Base-by-base conservation (phyloP, 2,797 vertebrate genomes). In the Coluber constrictor region DNA sequence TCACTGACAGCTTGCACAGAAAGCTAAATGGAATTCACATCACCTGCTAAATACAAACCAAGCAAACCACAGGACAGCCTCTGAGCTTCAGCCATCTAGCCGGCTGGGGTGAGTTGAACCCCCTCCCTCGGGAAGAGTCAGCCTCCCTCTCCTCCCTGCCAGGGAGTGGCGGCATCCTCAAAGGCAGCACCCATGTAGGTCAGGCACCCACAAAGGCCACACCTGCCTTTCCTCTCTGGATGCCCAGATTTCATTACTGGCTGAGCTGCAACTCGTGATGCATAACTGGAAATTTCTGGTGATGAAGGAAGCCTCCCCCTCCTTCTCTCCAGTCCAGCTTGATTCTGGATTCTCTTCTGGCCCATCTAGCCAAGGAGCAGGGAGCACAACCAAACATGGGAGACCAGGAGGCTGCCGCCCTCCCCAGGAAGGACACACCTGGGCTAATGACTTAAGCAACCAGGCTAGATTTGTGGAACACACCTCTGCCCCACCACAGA, bases 401-500 rank as follows among this genome's bases (percentile, higher is more conserved):
- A 74, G 66, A 32, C 66, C 74, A 25, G 20, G 74, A 5, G 10
- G 37, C 74, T 47, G 74, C 74, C 10, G 4, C 74, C 37, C 9
- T 83, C 4, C 37, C 74, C 37, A 25, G 37, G 74, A 37, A 83
- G 74, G 74, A 25, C 9, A 47, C 37, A 0, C 37, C 74, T 47
- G 74, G 74, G 20, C 74, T 43, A 23, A 79, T 43, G 74, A 79
- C 18, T 25, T 47, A 83, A 25, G 37, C 74, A 83, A 12, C 18
- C 37, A 83, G 74, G 74, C 74, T 47, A 43, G 18, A 25, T 47
- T 25, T 83, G 18, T 1, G 60, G 61, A n/a, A 2, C 20, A 13
- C 74, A 0, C 37, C 3, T 20, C 0, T n/a, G 4, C 20, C 37
- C 3, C 3, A 0, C 74, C 70, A 20, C 7, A 37, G n/a, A 32